These are phyloP conservation scores for Plecotus auritus DNA, from an alignment of 2,113 vertebrate genomes.

Conservation along the genomic window DNA sequence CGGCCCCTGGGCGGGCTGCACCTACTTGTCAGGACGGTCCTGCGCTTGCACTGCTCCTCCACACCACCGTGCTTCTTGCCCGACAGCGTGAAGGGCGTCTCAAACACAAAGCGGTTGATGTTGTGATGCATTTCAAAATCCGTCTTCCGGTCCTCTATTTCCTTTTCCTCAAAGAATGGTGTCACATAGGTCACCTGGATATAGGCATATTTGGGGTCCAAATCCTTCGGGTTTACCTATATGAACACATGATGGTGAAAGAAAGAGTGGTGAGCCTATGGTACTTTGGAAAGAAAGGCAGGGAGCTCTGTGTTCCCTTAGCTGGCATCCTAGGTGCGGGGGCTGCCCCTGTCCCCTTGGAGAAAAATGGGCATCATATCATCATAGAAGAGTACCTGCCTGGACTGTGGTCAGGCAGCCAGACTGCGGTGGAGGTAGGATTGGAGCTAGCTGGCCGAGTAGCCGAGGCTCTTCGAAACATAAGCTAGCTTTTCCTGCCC, in stretches of 20 bases:
- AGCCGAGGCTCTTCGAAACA: background rate
- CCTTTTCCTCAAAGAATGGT: conserved; percentile 95
- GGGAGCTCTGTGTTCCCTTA: background rate
- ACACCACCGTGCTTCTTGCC: conserved; percentile 97
- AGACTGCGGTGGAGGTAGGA: background rate
- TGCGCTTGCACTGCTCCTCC: conserved; percentile 97
- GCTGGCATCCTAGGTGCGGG: background rate
- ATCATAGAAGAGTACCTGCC: too few species aligned
- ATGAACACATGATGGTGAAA: background rate
- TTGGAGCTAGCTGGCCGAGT: fast-evolving
- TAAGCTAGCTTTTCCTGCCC: background rate
- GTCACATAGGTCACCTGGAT: conserved; percentile 98
- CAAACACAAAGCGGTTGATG: conserved; percentile 95
- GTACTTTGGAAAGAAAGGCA: background rate
- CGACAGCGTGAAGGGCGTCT: conserved; percentile 95
- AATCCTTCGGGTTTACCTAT: conserved; percentile 96
- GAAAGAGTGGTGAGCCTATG: background rate
- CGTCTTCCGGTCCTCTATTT: conserved; percentile 91
- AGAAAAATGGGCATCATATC: background rate
- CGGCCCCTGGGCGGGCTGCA: background rate
- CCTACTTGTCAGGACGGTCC: conserved; percentile 94
- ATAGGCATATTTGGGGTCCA: conserved; percentile 96
- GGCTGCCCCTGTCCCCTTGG: too few species aligned
- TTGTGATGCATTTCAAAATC: conserved; percentile 98
- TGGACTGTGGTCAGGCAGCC: background rate